phyloP scores from a whole-genome alignment of 2,888 invertebrate species.

The Himalopsyche tibetana region DNA sequence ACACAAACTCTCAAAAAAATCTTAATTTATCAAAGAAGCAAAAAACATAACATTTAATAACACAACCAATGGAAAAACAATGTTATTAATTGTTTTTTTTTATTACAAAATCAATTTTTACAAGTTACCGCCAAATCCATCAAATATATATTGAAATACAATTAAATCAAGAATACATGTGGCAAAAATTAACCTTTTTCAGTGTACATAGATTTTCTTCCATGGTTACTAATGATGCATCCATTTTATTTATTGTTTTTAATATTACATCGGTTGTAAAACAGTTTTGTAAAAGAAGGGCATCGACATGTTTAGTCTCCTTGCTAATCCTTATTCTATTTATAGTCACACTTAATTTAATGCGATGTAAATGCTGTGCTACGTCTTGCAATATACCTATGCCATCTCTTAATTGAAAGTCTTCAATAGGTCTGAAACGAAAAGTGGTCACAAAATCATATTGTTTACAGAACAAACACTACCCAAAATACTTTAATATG shows the following conservation, averaged over 20 bases:
- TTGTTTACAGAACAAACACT: background rate
- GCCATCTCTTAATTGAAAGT: constrained; percentile 19
- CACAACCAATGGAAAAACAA: background rate
- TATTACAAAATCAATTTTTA: background rate
- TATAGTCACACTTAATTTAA: constrained; percentile 73
- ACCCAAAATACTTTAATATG: too few species aligned
- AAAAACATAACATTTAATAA: too few species aligned
- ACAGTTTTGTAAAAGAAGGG: constrained; percentile 47
- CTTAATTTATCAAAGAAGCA: too few species aligned
- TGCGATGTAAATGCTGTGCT: constrained; percentile 72
- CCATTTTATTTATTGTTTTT: constrained; percentile 53
- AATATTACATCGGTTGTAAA: constrained; percentile 58
- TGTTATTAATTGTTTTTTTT: background rate
- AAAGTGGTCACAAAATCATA: background rate
- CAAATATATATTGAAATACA: background rate
- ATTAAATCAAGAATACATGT: too few species aligned
- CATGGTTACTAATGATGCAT: constrained; percentile 48
- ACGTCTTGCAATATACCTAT: constrained; percentile 71
- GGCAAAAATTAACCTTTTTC: constrained; percentile 43
- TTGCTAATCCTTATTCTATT: constrained; percentile 72
- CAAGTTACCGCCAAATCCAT: background rate
- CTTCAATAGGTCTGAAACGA: background rate
- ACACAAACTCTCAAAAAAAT: too few species aligned
- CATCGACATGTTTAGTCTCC: constrained; percentile 67
- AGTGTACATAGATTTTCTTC: constrained; percentile 41